phyloP scores from a whole-genome alignment of 2,797 vertebrate species.

The Podarcis siculus region DNA sequence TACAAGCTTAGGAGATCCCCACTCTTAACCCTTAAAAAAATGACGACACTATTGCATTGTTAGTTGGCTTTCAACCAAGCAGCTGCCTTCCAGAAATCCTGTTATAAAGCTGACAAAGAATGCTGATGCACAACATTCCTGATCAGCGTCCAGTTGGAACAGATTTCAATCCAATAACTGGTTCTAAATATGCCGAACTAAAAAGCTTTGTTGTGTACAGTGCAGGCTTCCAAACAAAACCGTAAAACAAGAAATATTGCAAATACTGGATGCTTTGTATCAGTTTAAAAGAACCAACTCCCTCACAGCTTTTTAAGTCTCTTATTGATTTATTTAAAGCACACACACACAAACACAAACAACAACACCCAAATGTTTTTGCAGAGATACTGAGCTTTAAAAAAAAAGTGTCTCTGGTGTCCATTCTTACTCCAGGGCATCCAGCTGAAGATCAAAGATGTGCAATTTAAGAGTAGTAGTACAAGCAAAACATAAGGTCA shows the following conservation, averaged over 20 bases:
- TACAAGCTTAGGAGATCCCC: conserved; percentile 59
- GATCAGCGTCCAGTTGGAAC: conserved; percentile 70
- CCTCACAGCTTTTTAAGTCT: neutral
- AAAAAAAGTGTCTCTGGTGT: neutral
- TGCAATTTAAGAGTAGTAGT: neutral
- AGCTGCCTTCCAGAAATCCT: conserved; percentile 73
- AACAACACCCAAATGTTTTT: neutral
- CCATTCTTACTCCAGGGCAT: neutral
- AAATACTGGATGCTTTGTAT: conserved; percentile 12
- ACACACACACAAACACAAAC: neutral
- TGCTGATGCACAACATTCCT: conserved; percentile 77
- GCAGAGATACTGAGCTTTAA: neutral
- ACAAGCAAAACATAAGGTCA: neutral
- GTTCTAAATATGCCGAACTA: conserved; percentile 26
- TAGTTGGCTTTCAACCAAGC: conserved; percentile 69
- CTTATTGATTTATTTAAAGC: neutral
- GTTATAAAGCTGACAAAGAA: conserved; percentile 76
- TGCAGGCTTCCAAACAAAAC: conserved; percentile 40
- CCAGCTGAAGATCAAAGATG: neutral
- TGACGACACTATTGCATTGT: conserved; percentile 67
- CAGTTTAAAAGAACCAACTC: neutral
- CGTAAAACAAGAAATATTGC: conserved; percentile 32
- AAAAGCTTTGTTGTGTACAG: conserved; percentile 33
- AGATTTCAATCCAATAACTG: conserved; percentile 72
- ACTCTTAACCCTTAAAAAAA: conserved; percentile 46